phyloP scores from a whole-genome alignment of 2,888 invertebrate genomes.

The Kryphioiulus occultus region DNA sequence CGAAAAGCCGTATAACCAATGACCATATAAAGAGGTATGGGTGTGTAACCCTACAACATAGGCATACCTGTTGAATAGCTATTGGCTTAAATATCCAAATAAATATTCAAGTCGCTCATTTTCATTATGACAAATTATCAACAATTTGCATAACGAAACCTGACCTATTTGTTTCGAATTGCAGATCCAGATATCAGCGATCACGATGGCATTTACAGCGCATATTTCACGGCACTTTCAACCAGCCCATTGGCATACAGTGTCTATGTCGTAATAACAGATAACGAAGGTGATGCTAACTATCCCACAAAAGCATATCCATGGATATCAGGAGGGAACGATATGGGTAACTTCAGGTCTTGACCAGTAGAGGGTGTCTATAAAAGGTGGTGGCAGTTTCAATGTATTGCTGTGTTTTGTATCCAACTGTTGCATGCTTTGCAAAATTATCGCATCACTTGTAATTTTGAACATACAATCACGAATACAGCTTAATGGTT shows the following conservation, averaged over 20 bases:
- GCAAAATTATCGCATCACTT: no score
- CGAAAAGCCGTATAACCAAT: no score
- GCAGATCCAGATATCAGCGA: conserved; percentile 44
- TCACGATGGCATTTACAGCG: conserved; percentile 47
- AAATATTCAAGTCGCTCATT: neutral
- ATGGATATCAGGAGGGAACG: neutral
- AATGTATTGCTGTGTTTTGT: no score
- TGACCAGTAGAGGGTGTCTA: no score
- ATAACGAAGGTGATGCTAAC: conserved; percentile 56
- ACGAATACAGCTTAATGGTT: no score
- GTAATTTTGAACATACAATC: no score
- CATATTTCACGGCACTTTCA: conserved; percentile 31
- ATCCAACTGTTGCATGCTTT: no score
- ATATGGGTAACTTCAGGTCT: neutral
- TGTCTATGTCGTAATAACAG: conserved; percentile 59
- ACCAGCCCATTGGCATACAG: conserved; percentile 57
- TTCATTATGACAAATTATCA: neutral
- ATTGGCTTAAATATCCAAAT: no score
- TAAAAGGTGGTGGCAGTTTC: no score
- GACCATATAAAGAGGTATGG: no score
- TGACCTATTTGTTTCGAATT: conserved; percentile 16
- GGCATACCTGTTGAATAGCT: no score
- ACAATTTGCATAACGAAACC: neutral
- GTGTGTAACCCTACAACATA: no score
- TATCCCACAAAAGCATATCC: neutral